phyloP scores from a whole-genome alignment of 2,797 vertebrate genomes.

The Coregonus sp. region DNA sequence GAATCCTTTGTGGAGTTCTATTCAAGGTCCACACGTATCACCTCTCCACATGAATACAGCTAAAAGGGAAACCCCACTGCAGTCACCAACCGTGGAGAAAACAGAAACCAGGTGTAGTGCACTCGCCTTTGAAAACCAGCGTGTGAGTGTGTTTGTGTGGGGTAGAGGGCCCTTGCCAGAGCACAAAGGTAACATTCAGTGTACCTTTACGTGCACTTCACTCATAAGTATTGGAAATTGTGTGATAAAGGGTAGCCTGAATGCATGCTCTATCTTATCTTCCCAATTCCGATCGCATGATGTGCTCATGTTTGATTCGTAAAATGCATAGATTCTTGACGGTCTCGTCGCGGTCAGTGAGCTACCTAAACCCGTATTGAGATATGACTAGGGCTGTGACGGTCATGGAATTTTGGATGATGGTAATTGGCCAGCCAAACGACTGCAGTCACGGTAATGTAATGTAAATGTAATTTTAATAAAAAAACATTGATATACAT shows the following conservation, averaged over 20 bases:
- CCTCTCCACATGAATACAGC: constrained; percentile 70
- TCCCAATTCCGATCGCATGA: constrained; percentile 56
- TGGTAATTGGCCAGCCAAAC: too few relatives aligned
- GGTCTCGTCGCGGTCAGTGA: constrained; percentile 44
- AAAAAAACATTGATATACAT: too few relatives aligned
- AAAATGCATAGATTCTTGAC: constrained; percentile 22
- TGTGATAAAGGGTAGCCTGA: constrained; percentile 43
- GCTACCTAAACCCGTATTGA: constrained; percentile 20
- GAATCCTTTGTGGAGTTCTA: constrained; percentile 72
- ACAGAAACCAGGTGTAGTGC: constrained; percentile 72
- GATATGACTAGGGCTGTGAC: constrained; percentile 3
- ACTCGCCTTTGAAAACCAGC: constrained; percentile 56
- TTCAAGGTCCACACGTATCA: constrained; percentile 77
- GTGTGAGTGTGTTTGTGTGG: constrained; percentile 18
- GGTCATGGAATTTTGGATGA: too few relatives aligned
- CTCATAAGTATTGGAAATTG: constrained; percentile 60
- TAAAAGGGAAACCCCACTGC: constrained; percentile 64
- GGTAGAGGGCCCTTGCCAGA: constrained; percentile 48
- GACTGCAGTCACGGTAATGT: too few relatives aligned
- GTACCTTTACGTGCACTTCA: constrained; percentile 38
- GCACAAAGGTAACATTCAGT: constrained; percentile 69
- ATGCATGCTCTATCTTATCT: constrained; percentile 64
- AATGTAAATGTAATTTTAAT: too few relatives aligned
- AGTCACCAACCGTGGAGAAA: constrained; percentile 63
- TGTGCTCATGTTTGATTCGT: constrained; percentile 35